Conservation (phyloP, 2,797 vertebrate species). For the Tokudaia muenninki region DNA sequence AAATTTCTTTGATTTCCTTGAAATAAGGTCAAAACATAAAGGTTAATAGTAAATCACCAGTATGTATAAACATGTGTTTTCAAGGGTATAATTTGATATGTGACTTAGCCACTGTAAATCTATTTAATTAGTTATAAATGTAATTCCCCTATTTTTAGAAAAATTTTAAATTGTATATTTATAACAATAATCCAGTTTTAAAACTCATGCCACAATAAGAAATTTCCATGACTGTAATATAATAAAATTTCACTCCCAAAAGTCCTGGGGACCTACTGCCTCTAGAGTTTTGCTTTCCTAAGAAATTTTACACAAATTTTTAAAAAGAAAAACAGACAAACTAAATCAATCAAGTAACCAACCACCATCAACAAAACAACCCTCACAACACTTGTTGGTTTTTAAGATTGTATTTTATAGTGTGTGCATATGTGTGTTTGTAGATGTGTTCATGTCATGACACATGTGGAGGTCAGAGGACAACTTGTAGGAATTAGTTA, state of each 20-base stretch:
- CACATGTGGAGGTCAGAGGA: neutral
- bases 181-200: neutral
- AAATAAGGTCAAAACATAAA: conserved; percentile 70
- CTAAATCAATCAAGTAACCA: neutral
- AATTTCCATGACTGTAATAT: neutral
- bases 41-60: neutral
- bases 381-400: neutral
- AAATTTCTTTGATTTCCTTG: conserved; percentile 74
- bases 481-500: neutral
- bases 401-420: neutral
- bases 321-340: neutral
- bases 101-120: neutral
- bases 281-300: neutral
- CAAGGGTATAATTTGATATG: conserved; percentile 11
- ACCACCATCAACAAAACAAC: neutral
- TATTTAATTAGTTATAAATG: neutral
- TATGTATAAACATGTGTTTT: neutral
- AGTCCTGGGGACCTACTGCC: neutral
- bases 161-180: neutral
- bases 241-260: neutral
- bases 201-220: neutral
- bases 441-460: neutral
- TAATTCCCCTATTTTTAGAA: neutral
- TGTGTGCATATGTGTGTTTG: neutral
- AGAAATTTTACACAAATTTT: conserved; percentile 22